These are phyloP conservation scores for rabbit (Oryctolagus cuniculus) DNA, from an alignment of 2,113 vertebrate species.

Conservation along the genomic window DNA sequence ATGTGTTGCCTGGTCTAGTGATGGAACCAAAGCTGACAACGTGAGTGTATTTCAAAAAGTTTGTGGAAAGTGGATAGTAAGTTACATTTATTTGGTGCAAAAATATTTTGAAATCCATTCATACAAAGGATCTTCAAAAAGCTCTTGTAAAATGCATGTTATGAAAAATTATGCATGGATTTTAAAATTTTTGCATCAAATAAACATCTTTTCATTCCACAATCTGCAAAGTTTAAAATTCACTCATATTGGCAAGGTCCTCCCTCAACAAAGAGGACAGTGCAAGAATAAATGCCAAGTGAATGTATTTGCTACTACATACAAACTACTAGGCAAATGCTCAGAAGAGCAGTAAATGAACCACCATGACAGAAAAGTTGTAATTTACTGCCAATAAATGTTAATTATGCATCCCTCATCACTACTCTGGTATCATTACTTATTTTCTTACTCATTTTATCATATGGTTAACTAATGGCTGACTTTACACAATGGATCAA, in stretches of 20 bases:
- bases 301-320: neutral
- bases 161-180: too few species aligned
- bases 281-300: neutral
- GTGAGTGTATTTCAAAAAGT: too few species aligned
- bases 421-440: neutral
- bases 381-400: neutral
- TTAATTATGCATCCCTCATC: neutral
- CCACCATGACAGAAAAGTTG: neutral
- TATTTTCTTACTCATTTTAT: neutral
- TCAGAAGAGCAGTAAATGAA: neutral
- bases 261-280: neutral
- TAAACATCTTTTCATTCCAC: too few species aligned
- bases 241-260: neutral
- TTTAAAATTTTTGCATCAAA: too few species aligned
- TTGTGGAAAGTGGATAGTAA: too few species aligned
- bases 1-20: neutral
- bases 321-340: neutral
- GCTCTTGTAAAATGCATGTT: too few species aligned
- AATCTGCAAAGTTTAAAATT: too few species aligned
- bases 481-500: neutral
- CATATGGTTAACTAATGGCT: neutral
- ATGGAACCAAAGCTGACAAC: neutral
- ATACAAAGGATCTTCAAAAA: too few species aligned
- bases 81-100: too few species aligned
- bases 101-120: too few species aligned